These are phyloP conservation scores for Odontocerum albicorne DNA, from an alignment of 2,888 invertebrate genomes.

Conservation along the genomic window DNA sequence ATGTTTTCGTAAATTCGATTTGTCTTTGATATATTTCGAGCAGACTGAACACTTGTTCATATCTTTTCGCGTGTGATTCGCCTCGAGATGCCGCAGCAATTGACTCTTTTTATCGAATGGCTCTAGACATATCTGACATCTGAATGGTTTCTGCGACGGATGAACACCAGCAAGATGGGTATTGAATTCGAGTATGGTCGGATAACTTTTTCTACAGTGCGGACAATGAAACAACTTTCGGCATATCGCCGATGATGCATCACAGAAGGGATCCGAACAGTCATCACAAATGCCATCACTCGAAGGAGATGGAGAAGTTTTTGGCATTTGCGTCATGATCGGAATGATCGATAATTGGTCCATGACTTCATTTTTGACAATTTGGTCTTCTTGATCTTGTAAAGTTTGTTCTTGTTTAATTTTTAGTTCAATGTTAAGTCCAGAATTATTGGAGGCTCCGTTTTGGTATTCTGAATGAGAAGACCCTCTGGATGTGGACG, in stretches of 20 bases:
- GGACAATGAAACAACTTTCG: conserved; percentile 58
- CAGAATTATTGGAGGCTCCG: conserved; percentile 48
- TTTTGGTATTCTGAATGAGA: conserved; percentile 53
- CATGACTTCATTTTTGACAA: conserved; percentile 34
- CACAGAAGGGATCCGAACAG: conserved; percentile 58
- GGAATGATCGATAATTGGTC: conserved; percentile 35
- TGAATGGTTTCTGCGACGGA: conserved; percentile 57
- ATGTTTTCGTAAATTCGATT: conserved; percentile 57
- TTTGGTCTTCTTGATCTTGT: conserved; percentile 32
- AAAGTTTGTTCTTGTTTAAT: conserved; percentile 44
- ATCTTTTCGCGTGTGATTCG: conserved; percentile 56
- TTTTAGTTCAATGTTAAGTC: conserved; percentile 31
- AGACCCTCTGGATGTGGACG: conserved; percentile 53
- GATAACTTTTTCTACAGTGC: conserved; percentile 58
- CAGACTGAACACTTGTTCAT: conserved; percentile 59
- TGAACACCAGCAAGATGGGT: conserved; percentile 57
- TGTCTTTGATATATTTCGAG: conserved; percentile 59
- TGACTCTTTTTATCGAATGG: conserved; percentile 57
- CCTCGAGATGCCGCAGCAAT: conserved; percentile 55
- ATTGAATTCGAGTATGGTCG: conserved; percentile 57
- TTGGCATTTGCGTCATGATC: conserved; percentile 29
- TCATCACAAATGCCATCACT: conserved; percentile 57
- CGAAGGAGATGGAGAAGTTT: conserved; percentile 48
- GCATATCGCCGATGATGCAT: conserved; percentile 51
- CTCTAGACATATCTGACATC: conserved; percentile 58